Base-by-base conservation (phyloP, 1,140 invertebrate genomes). In the Drosophila carrolli region DNA sequence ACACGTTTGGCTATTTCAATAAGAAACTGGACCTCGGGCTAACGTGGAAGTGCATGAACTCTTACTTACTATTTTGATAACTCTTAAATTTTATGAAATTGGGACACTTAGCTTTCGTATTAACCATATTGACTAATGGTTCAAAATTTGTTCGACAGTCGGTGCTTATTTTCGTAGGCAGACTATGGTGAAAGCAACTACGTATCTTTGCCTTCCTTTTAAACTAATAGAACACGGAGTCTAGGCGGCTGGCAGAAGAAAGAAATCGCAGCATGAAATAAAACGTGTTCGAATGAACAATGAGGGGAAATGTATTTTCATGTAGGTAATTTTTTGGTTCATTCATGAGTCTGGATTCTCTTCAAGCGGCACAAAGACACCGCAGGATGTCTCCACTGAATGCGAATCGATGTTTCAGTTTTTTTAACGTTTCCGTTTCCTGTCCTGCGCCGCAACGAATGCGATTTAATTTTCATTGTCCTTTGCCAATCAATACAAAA, bases 381-480 rank as follows among this genome's bases (percentile, higher is more conserved):
- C 78, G 81, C 81, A 77, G 43, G 81, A 77, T 70, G 27, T 68
- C 48, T 27, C 32, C 58, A 65, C 56, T 56, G 48, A 60, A 62
- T 59, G 68, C 56, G 27, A 37, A 43, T 47, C 35, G 14, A 29
- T 29, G 37, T 51, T 54, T 66, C 41, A 32, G 38, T 70, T 78
- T 61, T 68, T 57, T 50, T 55, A 50, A 32, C 80, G 62, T 85
- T 84, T 84, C 81, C 81, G 81, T 84, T 84, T 84, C 81, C 81
- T 85, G 82, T 77, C 81, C 81, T 85, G 81, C 77, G 67, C 67
- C 82, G 81, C 51, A 84, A 38, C 81, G 73, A 81, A 84, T 84
- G 73, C 67, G 77, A 62, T 77, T 86, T 84, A 77, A 85, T 84
- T 80, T 77, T 51, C 56, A 68, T 84, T 84, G 81, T 85, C 77